phyloP scores from a whole-genome alignment of 2,888 invertebrate genomes.

The Bombylius discolor region DNA sequence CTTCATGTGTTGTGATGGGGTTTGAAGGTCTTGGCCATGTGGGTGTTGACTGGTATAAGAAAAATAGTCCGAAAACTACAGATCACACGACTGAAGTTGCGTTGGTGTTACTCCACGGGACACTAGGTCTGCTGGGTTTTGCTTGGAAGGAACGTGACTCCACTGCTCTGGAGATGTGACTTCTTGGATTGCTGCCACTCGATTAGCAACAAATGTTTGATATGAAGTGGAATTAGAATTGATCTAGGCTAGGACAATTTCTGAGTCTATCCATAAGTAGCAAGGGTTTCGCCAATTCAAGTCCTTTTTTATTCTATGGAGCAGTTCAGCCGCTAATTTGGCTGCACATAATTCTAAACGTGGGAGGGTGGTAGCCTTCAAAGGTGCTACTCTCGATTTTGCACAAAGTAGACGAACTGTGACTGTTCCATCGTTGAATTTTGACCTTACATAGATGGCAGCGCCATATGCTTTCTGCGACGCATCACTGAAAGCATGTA shows the following conservation, averaged over 20 bases:
- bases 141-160: neutral
- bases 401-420: too few species aligned
- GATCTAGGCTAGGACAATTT: neutral
- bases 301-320: too few species aligned
- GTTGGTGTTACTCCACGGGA: neutral
- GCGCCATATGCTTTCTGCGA: too few species aligned
- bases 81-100: neutral
- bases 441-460: too few species aligned
- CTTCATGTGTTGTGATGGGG: too few species aligned
- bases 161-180: neutral
- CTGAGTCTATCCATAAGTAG: neutral
- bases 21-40: neutral
- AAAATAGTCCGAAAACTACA: neutral
- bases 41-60: neutral
- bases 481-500: too few species aligned
- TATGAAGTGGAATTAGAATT: neutral
- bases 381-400: too few species aligned
- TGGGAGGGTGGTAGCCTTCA: too few species aligned
- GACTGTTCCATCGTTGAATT: too few species aligned
- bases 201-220: neutral
- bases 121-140: neutral
- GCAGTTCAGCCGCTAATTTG: too few species aligned
- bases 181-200: neutral
- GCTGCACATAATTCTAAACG: too few species aligned
- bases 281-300: too few species aligned